Evolutionary conservation across 2,888 invertebrate genomes (phyloP), one percentile per base, ranked within the genome.

Genomic region (Platypus cylindrus): DNA sequence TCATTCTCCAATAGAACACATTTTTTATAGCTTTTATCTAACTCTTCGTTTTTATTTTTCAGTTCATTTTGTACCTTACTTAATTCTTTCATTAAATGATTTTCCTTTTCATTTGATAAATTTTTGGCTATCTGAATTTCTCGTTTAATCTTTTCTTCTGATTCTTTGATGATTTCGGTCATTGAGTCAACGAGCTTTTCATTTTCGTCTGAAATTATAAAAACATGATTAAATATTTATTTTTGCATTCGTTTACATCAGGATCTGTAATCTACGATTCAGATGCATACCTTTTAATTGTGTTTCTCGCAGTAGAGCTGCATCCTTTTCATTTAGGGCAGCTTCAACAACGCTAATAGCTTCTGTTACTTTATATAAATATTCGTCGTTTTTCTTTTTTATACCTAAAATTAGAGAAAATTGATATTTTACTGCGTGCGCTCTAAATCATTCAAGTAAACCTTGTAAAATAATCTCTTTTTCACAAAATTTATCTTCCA

Each of bases 51-150:
- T 47, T 74, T 75, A 38, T 70, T 66, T 13, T 68, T 65, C 20
- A 75, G 50, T 46, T 76, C 72, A 0, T 66, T 53, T 46, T 74
- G 71, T 11, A 71, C 48, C 43, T 66, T 66, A 45, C 66, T 66
- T 8, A 76, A 66, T 43, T 75, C 72, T 7, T 62, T 50, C 11
- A 68, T 48, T 60, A 75, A 67, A 30, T 68, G 68, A 29, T 71
- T 61, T 9, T 71, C 55, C 52, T 73, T 75, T 31, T 68, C 69
- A 17, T 70, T 68, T 45, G 72, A 73, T 42, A 67, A 68, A 3
- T 68, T 63, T 50, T 66, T 74, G 0, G 73, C 55, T 32, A 64
- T 63, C 3, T 65, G 64, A 30, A 75, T 59, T 54, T 82, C 76
- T n/a, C 52, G 61, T 46, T 71, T 71, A 23, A 71, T 65, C 40